phyloP scores from a whole-genome alignment of 1,140 invertebrate species.

The Phortica variegata region DNA sequence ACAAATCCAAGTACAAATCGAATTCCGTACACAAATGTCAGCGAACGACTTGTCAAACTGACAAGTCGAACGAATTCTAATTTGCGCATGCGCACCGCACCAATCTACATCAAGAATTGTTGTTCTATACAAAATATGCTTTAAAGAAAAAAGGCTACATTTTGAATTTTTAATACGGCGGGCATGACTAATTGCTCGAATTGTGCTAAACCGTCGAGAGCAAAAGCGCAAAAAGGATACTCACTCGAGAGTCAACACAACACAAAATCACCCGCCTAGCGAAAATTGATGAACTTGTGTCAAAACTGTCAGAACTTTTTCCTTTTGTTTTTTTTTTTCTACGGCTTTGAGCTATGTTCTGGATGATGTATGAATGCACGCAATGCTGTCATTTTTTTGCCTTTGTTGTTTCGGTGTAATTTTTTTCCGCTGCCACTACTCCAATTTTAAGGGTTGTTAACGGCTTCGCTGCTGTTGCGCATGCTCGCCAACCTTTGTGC shows the following conservation, averaged over 20 bases:
- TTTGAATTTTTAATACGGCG: conserved; percentile 22
- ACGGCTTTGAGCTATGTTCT: conserved; percentile 1
- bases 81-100: too few species aligned
- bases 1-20: too few species aligned
- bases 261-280: too few species aligned
- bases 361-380: too few species aligned
- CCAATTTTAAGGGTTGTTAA: conserved; percentile 25
- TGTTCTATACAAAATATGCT: neutral
- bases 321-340: neutral
- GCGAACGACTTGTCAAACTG: too few species aligned
- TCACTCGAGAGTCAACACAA: conserved; percentile 1
- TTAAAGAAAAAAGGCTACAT: neutral
- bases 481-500: too few species aligned
- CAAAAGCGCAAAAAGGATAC: too few species aligned
- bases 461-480: too few species aligned
- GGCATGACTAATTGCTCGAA: conserved; percentile 44
- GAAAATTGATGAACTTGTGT: conserved; percentile 45
- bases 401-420: conserved; percentile 1
- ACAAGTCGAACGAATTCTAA: too few species aligned
- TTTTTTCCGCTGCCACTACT: too few species aligned
- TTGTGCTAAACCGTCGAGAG: conserved; percentile 26
- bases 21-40: too few species aligned
- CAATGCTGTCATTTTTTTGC: neutral
- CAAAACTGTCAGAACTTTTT: conserved; percentile 13
- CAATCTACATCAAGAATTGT: too few species aligned